A percentile compares a stretch with the other conserved stretches of the same genome.
phyloP scores from a whole-genome alignment of 2,113 vertebrate species.

The Girardinichthys multiradiatus region DNA sequence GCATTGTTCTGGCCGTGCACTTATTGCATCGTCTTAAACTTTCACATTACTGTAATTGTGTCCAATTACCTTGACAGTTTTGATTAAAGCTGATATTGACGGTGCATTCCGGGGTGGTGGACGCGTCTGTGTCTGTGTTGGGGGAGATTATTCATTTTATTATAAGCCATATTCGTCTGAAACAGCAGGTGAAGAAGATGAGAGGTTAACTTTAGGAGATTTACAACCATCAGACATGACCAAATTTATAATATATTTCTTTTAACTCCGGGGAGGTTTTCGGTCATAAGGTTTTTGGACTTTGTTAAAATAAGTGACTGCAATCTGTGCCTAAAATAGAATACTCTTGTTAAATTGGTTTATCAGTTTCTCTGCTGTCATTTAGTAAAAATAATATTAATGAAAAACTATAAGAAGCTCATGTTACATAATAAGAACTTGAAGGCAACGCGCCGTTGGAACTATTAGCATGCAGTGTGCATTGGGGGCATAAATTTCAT shows the following conservation, averaged over 20 bases:
- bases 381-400: conserved; percentile 49
- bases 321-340: conserved; percentile 41
- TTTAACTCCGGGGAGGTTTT: not conserved
- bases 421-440: conserved; percentile 73
- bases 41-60: conserved; percentile 75
- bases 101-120: conserved; percentile 37
- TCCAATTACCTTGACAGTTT: conserved; percentile 74
- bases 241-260: conserved; percentile 12
- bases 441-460: conserved; percentile 43
- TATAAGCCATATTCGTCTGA: conserved; percentile 34
- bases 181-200: conserved; percentile 30
- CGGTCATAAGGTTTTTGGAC: not conserved
- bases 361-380: conserved; percentile 56
- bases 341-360: conserved; percentile 51
- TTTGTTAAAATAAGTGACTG: conserved; percentile 38
- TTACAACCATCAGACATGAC: conserved; percentile 17
- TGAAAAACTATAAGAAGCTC: conserved; percentile 27
- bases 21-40: conserved; percentile 55
- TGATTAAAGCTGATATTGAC: conserved; percentile 68
- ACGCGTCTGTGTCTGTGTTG: not conserved
- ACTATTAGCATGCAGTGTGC: conserved; percentile 93
- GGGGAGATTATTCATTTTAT: conserved; percentile 45
- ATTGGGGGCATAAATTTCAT: conserved; percentile 97
- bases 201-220: conserved; percentile 35
- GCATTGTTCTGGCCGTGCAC: conserved; percentile 61